Percentiles rank a stretch among this genome's conserved stretches.
Conservation (phyloP, 1,140 invertebrate species). For the Lepidurus couesii region DNA sequence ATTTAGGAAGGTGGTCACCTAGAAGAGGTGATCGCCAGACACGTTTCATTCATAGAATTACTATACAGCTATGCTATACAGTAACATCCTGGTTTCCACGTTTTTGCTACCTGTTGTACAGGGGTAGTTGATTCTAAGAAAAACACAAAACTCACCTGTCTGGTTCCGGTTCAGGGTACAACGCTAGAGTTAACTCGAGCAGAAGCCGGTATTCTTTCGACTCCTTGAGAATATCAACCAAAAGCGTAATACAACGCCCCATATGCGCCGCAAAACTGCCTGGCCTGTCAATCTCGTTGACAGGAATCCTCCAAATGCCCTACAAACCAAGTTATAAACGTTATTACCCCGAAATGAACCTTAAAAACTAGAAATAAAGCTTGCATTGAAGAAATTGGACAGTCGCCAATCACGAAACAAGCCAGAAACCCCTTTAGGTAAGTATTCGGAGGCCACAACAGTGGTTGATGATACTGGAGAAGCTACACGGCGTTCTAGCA, state of each 20-base stretch:
- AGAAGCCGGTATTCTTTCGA: slow-evolving; percentile 72
- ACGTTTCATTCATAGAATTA: no score
- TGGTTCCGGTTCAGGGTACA: slow-evolving; percentile 69
- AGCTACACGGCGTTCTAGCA: slow-evolving; percentile 52
- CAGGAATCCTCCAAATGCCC: slow-evolving; percentile 87
- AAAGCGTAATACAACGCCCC: slow-evolving; percentile 70
- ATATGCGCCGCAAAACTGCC: slow-evolving; percentile 88
- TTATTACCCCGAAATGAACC: slow-evolving; percentile 76
- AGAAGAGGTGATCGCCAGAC: no score
- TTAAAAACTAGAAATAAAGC: slow-evolving; percentile 40
- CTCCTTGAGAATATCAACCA: slow-evolving; percentile 70
- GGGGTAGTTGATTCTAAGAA: not conserved
- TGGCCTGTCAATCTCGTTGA: slow-evolving; percentile 80
- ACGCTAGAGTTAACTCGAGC: slow-evolving; percentile 69
- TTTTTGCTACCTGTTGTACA: no score
- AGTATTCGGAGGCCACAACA: slow-evolving; percentile 47
- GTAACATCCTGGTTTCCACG: no score
- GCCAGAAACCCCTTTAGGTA: slow-evolving; percentile 62
- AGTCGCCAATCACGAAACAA: slow-evolving; percentile 69
- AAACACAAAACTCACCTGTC: slow-evolving; percentile 58
- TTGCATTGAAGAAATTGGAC: slow-evolving; percentile 22
- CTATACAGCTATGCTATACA: no score
- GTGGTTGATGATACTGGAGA: not conserved
- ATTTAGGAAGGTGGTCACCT: no score
- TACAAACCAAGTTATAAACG: slow-evolving; percentile 41